Evolutionary conservation across 2,797 vertebrate genomes (phyloP).

Genomic region (Brotula barbata): DNA sequence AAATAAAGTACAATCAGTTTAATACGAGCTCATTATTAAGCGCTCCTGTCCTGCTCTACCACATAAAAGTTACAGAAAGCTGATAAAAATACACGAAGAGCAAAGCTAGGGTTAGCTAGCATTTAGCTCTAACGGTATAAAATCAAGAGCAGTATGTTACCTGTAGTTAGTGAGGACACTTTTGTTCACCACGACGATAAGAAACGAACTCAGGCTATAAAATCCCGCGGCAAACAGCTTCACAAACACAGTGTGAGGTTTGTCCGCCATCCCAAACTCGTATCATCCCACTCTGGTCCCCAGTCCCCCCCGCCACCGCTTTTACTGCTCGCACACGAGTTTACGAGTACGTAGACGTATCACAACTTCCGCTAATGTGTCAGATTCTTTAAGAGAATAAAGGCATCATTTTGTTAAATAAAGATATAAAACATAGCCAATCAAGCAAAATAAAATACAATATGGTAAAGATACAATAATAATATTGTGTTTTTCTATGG

Average conservation of each 20-base stretch:
- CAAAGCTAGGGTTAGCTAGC: slow-evolving; percentile 48
- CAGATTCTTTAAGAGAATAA: neutral
- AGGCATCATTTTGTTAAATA: too few relatives aligned
- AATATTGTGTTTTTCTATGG: too few relatives aligned
- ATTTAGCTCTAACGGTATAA: neutral
- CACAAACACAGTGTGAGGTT: slow-evolving; percentile 82
- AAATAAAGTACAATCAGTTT: too few relatives aligned
- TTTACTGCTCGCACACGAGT: slow-evolving; percentile 11
- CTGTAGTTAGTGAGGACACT: slow-evolving; percentile 92
- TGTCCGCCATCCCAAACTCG: slow-evolving; percentile 85
- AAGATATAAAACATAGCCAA: too few relatives aligned
- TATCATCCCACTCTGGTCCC: slow-evolving; percentile 68
- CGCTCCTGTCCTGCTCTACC: too few relatives aligned
- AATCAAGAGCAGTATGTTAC: slow-evolving; percentile 66
- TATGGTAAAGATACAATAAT: too few relatives aligned
- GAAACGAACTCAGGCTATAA: slow-evolving; percentile 92
- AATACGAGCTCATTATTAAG: too few relatives aligned
- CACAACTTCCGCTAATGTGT: slow-evolving; percentile 74
- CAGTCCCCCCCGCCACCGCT: slow-evolving; percentile 51
- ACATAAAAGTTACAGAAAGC: slow-evolving; percentile 35
- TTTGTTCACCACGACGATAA: slow-evolving; percentile 95
- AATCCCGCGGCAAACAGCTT: slow-evolving; percentile 89
- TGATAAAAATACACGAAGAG: neutral
- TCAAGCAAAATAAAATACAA: too few relatives aligned
- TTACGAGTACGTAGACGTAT: slow-evolving; percentile 72